phyloP scores from a whole-genome alignment of 2,888 invertebrate genomes.

The Matsumyia berberina region DNA sequence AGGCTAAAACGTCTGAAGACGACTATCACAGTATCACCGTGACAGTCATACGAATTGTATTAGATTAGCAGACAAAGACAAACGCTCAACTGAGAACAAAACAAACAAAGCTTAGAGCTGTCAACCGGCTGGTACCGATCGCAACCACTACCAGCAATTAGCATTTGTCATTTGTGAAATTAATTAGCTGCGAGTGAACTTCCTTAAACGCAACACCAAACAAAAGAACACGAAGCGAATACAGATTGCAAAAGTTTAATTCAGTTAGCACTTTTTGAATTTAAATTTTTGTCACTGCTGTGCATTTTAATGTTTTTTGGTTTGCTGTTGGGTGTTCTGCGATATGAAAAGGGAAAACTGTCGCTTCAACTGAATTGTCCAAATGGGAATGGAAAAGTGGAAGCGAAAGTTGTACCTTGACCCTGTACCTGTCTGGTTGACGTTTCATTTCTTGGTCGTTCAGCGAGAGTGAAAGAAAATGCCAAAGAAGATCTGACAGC shows the following conservation, averaged over 20 bases:
- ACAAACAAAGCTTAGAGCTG: constrained; percentile 43
- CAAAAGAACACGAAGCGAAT: constrained; percentile 42
- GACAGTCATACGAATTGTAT: constrained; percentile 42
- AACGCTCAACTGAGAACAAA: constrained; percentile 1
- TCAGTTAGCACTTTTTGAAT: constrained; percentile 3
- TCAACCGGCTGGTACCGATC: constrained; percentile 45
- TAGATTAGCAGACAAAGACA: constrained; percentile 20
- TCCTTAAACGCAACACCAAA: constrained; percentile 56
- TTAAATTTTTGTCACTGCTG: neutral
- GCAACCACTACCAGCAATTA: constrained; percentile 53
- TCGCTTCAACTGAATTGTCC: neutral
- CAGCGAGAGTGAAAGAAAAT: no score
- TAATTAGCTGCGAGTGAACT: constrained; percentile 60
- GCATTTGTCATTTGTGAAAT: constrained; percentile 70
- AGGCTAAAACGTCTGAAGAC: neutral
- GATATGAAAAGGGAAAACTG: constrained; percentile 9
- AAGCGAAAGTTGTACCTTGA: constrained; percentile 35
- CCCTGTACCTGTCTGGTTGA: neutral
- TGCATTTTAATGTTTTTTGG: constrained; percentile 16
- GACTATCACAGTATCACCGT: constrained; percentile 39
- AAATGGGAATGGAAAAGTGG: constrained; percentile 15
- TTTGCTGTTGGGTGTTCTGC: neutral
- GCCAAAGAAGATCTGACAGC: neutral
- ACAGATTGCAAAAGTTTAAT: neutral
- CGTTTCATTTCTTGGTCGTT: neutral